phyloP scores from a whole-genome alignment of 2,113 vertebrate species.

The Silurus asotus region DNA sequence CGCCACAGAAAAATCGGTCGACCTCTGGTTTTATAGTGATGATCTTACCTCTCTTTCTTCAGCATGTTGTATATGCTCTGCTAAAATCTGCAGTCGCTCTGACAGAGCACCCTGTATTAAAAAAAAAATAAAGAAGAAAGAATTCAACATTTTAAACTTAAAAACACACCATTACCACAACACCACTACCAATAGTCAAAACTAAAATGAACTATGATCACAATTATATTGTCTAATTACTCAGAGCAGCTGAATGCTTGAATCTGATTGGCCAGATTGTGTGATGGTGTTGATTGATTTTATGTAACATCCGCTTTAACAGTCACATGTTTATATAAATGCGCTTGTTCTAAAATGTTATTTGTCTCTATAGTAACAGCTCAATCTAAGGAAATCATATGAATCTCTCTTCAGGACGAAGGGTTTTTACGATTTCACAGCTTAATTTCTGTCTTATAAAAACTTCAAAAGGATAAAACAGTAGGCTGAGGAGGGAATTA shows the following conservation, averaged over 20 bases:
- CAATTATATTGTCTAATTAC: neutral
- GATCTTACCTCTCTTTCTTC: constrained; percentile 74
- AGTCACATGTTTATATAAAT: too few relatives aligned
- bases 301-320: too few relatives aligned
- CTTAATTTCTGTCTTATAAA: neutral
- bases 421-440: neutral
- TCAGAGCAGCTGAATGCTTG: too few relatives aligned
- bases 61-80: constrained; percentile 80
- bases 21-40: too few relatives aligned
- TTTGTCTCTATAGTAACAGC: too few relatives aligned
- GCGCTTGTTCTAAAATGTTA: too few relatives aligned
- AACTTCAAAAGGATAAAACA: neutral
- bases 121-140: neutral
- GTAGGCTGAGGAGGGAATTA: neutral
- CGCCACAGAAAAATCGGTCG: too few relatives aligned
- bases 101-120: constrained; percentile 77
- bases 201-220: neutral
- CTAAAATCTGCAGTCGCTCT: constrained; percentile 79
- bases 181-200: neutral
- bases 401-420: too few relatives aligned
- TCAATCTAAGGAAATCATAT: too few relatives aligned
- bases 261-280: too few relatives aligned
- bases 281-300: too few relatives aligned
- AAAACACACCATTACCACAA: neutral
- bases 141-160: neutral